phyloP scores from a whole-genome alignment of 2,113 vertebrate genomes.

The Marmota monax region DNA sequence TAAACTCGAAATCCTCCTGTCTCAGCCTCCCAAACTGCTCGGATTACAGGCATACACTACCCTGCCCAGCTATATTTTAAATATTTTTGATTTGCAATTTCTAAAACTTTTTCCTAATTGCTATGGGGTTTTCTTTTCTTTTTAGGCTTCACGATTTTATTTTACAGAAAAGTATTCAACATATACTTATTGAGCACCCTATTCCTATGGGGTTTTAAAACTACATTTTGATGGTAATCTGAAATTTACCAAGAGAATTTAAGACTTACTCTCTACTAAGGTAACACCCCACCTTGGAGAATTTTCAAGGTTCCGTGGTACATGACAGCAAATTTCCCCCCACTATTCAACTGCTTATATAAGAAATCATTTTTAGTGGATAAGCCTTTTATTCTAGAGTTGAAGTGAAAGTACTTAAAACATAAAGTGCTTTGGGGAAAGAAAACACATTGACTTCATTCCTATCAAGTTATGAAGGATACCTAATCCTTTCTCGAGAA shows the following conservation, averaged over 20 bases:
- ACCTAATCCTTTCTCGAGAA: background rate
- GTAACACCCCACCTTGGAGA: background rate
- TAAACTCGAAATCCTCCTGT: too few species aligned
- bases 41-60: too few species aligned
- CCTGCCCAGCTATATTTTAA: background rate
- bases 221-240: background rate
- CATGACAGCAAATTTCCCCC: background rate
- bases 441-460: background rate
- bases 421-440: background rate
- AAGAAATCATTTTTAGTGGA: background rate
- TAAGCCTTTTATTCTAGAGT: background rate
- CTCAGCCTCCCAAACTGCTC: too few species aligned
- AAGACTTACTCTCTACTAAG: background rate
- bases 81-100: background rate
- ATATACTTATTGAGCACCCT: too few species aligned
- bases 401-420: background rate
- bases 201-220: constrained; percentile 17
- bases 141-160: too few species aligned
- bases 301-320: background rate
- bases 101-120: background rate
- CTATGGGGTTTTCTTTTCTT: background rate
- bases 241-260: constrained; percentile 14
- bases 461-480: background rate
- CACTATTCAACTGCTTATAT: background rate
- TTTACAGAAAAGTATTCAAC: too few species aligned